phyloP scores from a whole-genome alignment of 92 coral and sea anemone genomes.

The Blastomussa wellsi region DNA sequence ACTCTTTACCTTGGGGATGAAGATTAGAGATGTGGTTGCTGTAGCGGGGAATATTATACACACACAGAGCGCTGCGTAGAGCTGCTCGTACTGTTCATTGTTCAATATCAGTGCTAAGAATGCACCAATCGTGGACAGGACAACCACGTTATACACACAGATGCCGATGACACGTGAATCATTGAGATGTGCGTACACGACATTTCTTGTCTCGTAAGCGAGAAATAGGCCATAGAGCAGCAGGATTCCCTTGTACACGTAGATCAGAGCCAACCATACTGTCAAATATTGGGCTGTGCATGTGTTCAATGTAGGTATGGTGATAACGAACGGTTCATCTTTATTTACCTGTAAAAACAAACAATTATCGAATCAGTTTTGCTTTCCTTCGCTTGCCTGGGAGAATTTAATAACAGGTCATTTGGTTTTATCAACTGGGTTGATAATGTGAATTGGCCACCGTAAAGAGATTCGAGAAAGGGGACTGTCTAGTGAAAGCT shows the following conservation, averaged over 20 bases:
- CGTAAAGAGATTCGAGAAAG: too few relatives aligned
- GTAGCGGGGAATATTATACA: slow-evolving; percentile 90
- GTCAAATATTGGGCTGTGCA: slow-evolving; percentile 63
- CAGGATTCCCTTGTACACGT: slow-evolving; percentile 84
- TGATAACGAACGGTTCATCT: slow-evolving; percentile 27
- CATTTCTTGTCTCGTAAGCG: slow-evolving; percentile 96
- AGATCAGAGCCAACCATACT: slow-evolving; percentile 81
- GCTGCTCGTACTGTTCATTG: slow-evolving; percentile 60
- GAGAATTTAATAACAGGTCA: neutral
- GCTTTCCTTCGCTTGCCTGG: too few relatives aligned
- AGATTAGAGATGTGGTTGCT: slow-evolving; percentile 81
- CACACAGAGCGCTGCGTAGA: slow-evolving; percentile 74
- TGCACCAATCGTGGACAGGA: slow-evolving; percentile 81
- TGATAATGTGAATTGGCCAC: too few relatives aligned
- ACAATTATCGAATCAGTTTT: too few relatives aligned
- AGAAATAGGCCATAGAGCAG: slow-evolving; percentile 90
- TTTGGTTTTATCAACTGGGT: too few relatives aligned
- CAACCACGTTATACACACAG: slow-evolving; percentile 95
- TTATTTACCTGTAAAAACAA: slow-evolving; percentile 52
- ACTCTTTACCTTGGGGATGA: slow-evolving; percentile 84
- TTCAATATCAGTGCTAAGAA: slow-evolving; percentile 69
- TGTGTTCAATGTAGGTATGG: slow-evolving; percentile 51
- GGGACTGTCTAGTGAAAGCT: too few relatives aligned
- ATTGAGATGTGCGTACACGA: slow-evolving; percentile 89
- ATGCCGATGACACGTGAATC: slow-evolving; percentile 96